Base-by-base conservation (phyloP, 2,797 vertebrate species). In the Amphiprion clarkii region DNA sequence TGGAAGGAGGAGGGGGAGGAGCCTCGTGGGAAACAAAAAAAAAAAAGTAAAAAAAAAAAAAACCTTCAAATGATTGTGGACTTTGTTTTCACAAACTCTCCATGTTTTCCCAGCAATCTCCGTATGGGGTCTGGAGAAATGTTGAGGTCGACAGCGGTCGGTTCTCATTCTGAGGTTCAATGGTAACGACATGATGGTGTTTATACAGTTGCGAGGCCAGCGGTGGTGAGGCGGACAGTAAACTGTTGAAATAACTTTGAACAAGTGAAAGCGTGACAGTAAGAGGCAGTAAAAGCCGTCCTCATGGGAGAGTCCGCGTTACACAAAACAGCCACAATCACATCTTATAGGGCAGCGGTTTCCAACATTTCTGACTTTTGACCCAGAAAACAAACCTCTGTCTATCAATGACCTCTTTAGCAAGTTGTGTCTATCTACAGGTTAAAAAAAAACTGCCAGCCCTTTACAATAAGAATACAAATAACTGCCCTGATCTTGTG, bases 51-150 rank as follows among this genome's bases (percentile, higher is more conserved):
- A 27, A 27, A 27, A 27, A 27, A 27, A 27, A 86, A 83, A 86
- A 88, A 72, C 82, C 82, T 82, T 84, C 55, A 76, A 86, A 84
- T 85, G 73, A 86, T 84, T 85, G 89, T 82, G 84, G 83, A 88
- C 78, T 80, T 85, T 88, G 85, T 91, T 91, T 91, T 85, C 63
- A 88, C 78, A 83, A 82, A 83, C 72, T 54, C 71, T 76, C 67
- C 69, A 52, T 89, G 86, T 88, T 93, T 88, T 89, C 87, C 86
- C 81, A 88, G 80, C 64, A 17, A 29, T 81, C 86, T 71, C 68
- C 13, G 2, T 59, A 81, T 68, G 78, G 79, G 87, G 86, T 81
- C 83, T 23, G 66, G 69, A 71, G 82, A 87, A 85, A 87, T 51
- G 77, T 71, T 88, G 85, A 92, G 89, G 87, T 80, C 29, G 48